Evolutionary conservation across 2,113 vertebrate genomes (phyloP).

Genomic region (Paradoxurus hermaphroditus): DNA sequence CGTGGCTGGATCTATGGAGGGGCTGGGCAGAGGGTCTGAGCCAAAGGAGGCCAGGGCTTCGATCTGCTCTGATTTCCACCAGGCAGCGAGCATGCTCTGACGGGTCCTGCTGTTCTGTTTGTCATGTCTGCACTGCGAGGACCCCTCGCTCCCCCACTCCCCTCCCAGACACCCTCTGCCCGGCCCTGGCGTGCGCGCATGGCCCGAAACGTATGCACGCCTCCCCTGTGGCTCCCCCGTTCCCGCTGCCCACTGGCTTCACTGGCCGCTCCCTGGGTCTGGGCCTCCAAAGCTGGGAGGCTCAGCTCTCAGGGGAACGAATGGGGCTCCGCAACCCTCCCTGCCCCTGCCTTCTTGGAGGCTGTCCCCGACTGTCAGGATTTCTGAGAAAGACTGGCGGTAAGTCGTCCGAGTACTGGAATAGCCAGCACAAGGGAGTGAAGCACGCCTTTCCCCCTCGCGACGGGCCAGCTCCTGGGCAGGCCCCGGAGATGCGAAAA

Average conservation of each 20-base stretch:
- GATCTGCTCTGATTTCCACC: not conserved
- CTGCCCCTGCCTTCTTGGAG: not conserved
- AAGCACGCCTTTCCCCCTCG: not conserved
- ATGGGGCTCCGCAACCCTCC: not conserved
- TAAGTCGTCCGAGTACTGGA: not conserved
- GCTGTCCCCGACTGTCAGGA: not conserved
- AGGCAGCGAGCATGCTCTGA: not conserved
- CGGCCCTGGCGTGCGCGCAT: not conserved
- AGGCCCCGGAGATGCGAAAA: not conserved
- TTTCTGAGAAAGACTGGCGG: not conserved
- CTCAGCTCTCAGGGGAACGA: not conserved
- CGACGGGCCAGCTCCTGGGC: not conserved
- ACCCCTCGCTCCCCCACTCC: not conserved
- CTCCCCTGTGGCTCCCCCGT: not conserved
- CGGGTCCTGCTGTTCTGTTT: not conserved
- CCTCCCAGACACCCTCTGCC: not conserved
- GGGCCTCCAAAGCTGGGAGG: not conserved
- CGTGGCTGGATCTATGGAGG: not conserved
- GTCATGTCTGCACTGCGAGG: not conserved
- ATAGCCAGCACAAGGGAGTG: not conserved
- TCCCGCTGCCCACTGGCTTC: not conserved
- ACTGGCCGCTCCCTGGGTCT: no score
- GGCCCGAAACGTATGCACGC: no score
- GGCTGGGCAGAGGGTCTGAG: not conserved
- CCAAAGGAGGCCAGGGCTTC: not conserved